Base-by-base conservation (phyloP, 2,797 vertebrate genomes). In the Lithobates pipiens region DNA sequence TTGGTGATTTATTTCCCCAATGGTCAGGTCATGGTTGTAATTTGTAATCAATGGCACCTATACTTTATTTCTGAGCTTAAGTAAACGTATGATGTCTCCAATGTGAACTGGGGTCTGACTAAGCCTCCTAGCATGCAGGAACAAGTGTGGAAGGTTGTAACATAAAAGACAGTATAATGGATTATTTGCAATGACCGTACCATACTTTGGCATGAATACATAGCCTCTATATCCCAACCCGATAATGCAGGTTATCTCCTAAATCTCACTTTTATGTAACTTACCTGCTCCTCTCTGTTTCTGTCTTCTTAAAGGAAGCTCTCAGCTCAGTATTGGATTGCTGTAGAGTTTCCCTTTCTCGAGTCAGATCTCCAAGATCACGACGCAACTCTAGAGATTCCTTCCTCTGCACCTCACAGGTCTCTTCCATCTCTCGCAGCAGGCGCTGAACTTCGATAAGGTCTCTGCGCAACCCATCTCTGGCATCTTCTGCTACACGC, bases 231-330 rank as follows among this genome's bases (percentile, higher is more conserved):
- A 23, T 23, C 21, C 21, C 54, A 61, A 18, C 54, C 54, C 7
- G 21, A 21, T 23, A 1, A 8, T 61, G 21, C 54, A 23, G 54
- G 21, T 7, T 23, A 61, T 21, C 54, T 23, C 18, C 10, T 23
- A 61, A 61, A 61, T 61, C 1, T 61, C 21, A 23, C 54, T 8
- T 2, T 5, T 8, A 0, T 1, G 29, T 54, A 6, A 21, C 67
- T 0, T 61, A 97, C 97, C 96, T 96, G 94, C 91, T 96, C 88
- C 93, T 96, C 87, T 97, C 95, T 44, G 92, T 93, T 88, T 96
- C 94, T 0, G 90, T 91, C 88, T 84, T 93, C 90, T 92, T 94
- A 78, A 97, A 42, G 3, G 90, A 80, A 5, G 89, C 90, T 84
- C 94, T 91, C 3, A 97, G 95, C 80, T 95, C 91, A 15, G 91